These are phyloP conservation scores for Caenorhabditis drosophilae DNA, from an alignment of 2,888 invertebrate genomes.

Conservation along the genomic window DNA sequence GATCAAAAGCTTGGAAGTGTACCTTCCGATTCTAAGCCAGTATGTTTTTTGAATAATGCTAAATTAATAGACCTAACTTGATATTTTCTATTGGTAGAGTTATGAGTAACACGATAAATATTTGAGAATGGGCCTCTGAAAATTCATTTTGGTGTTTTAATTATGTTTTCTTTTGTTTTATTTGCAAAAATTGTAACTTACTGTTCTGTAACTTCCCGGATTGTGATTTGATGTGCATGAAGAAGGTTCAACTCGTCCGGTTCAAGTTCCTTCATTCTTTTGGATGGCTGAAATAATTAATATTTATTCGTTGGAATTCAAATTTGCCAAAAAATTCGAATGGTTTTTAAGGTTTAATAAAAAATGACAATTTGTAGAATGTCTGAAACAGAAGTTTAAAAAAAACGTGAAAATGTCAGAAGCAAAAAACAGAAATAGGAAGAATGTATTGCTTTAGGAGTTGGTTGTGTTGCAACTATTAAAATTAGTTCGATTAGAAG, in stretches of 20 bases:
- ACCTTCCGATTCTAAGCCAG: constrained; percentile 35
- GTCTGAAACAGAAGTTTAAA: constrained; percentile 1
- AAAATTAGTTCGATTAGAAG: too few relatives aligned
- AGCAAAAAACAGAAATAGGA: too few relatives aligned
- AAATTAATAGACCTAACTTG: constrained; percentile 24
- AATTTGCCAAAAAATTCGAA: background rate
- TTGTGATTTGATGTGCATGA: constrained; percentile 18
- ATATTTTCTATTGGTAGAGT: constrained; percentile 20
- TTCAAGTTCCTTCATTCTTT: constrained; percentile 39
- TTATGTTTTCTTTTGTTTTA: too few relatives aligned
- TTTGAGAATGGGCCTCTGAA: constrained; percentile 40
- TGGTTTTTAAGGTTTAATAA: background rate
- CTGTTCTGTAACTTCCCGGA: constrained; percentile 40
- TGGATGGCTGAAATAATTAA: too few relatives aligned
- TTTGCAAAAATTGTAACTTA: constrained; percentile 11
- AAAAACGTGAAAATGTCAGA: constrained; percentile 10
- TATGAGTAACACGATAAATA: constrained; percentile 26
- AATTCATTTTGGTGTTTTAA: too few relatives aligned
- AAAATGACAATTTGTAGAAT: background rate
- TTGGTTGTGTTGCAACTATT: too few relatives aligned
- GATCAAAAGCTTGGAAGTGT: too few relatives aligned
- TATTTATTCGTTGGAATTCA: too few relatives aligned
- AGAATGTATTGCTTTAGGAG: too few relatives aligned
- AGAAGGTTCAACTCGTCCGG: constrained; percentile 39
- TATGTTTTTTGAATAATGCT: constrained; percentile 25